Evolutionary conservation across 2,888 invertebrate genomes (phyloP), one percentile per base, ranked within the genome.

Genomic region (Epinotia brunnichana): DNA sequence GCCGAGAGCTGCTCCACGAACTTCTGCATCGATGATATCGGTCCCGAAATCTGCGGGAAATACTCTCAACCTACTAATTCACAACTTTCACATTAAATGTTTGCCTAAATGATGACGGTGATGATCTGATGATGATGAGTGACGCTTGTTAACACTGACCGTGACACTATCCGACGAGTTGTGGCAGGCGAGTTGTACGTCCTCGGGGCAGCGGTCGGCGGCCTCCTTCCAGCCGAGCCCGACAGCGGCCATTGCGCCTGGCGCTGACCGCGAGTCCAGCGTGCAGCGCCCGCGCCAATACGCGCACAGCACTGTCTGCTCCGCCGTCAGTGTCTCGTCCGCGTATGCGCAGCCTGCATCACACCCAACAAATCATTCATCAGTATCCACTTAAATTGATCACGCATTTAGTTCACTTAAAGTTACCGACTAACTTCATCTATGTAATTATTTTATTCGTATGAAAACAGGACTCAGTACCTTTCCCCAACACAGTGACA

Each of bases 121-220:
- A 10, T 11, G 2, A 39, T n/a, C n/a, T n/a, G n/a, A n/a, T n/a
- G n/a, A n/a, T n/a, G n/a, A n/a, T n/a, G n/a, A n/a, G n/a, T n/a
- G n/a, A n/a, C n/a, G n/a, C n/a, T n/a, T n/a, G n/a, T n/a, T n/a
- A n/a, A n/a, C n/a, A n/a, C n/a, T 59, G 11, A 91, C 92, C 15
- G 99, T 98, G 10, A 99, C 98, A 80, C 97, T 98, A 87, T 99
- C 99, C 76, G 93, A 94, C 74, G 98, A 96, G 91, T 99, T 99
- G 92, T 99, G 98, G 87, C 99, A 99, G 63, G 99, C 98, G 11
- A 98, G 96, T 81, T 94, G 95, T n/a, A 99, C 94, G 81, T 96
- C 97, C 41, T 95, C 87, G 19, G 98, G 98, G 81, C 97, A 96
- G 69, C 96, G 94, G 78, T 90, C 91, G 81, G 94, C 94, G 69